phyloP scores from a whole-genome alignment of 2,888 invertebrate species.

The Elysia crispata region DNA sequence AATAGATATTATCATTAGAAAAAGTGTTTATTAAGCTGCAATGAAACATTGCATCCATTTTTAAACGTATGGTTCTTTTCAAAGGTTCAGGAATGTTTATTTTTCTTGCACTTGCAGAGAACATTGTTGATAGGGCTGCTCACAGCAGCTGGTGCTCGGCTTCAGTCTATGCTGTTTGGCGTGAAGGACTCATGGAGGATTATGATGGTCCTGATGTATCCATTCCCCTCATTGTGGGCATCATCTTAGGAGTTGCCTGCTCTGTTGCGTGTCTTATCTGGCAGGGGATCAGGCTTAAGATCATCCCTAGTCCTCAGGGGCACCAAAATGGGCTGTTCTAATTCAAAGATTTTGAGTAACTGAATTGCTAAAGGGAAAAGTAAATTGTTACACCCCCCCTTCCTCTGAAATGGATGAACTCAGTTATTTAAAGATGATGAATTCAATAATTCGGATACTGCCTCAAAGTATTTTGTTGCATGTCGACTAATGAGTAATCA shows the following conservation, averaged over 20 bases:
- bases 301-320: constrained; percentile 26
- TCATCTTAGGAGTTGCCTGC: constrained; percentile 48
- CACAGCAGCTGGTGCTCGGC: constrained; percentile 46
- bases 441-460: no score
- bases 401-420: no score
- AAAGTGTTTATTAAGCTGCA: no score
- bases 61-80: no score
- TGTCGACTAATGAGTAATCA: no score
- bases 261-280: constrained; percentile 50
- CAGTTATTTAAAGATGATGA: no score
- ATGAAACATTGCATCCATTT: no score
- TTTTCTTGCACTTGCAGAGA: constrained; percentile 21
- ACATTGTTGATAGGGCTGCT: constrained; percentile 19
- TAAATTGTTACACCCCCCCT: no score
- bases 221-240: constrained; percentile 53
- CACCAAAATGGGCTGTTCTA: background rate
- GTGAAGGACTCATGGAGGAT: constrained; percentile 46
- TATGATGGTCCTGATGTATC: constrained; percentile 49
- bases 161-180: constrained; percentile 52
- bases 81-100: no score
- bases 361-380: no score
- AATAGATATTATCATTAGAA: no score
- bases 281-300: constrained; percentile 50
- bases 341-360: background rate
- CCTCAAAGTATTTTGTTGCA: no score